These are phyloP conservation scores for Fragum fragum DNA, from an alignment of 2,888 invertebrate species.

Conservation along the genomic window DNA sequence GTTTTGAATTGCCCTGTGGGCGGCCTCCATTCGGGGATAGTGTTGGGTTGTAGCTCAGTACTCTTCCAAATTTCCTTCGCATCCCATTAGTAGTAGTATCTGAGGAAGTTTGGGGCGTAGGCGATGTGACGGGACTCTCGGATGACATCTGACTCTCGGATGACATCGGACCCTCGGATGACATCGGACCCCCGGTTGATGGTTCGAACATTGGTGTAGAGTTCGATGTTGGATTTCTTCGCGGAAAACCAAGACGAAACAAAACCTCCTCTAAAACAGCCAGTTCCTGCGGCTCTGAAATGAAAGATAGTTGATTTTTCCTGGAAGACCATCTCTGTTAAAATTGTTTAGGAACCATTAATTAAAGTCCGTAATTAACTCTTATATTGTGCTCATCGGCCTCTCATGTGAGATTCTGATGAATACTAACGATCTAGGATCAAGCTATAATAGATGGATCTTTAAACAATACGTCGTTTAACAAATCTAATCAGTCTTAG, in stretches of 20 bases:
- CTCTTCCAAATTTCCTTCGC: neutral
- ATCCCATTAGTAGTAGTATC: neutral
- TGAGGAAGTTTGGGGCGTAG: neutral
- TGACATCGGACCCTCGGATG: neutral
- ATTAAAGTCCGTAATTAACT: no score
- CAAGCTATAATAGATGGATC: neutral
- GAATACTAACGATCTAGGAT: no score
- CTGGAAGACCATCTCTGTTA: no score
- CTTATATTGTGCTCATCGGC: no score
- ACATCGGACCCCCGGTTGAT: neutral
- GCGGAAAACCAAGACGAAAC: slow-evolving; percentile 3
- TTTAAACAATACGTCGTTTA: neutral
- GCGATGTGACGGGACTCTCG: neutral
- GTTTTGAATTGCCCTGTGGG: neutral
- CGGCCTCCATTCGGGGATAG: neutral
- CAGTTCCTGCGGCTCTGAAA: neutral
- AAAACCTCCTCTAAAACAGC: neutral
- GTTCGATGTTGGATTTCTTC: neutral
- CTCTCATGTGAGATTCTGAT: no score
- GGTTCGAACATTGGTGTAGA: no score
- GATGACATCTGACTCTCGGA: neutral
- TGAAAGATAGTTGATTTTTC: no score
- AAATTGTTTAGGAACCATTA: no score
- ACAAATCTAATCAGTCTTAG: no score
- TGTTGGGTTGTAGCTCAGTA: neutral